Evolutionary conservation across 2,113 vertebrate species (phyloP).

Genomic region (Otus sunia): DNA sequence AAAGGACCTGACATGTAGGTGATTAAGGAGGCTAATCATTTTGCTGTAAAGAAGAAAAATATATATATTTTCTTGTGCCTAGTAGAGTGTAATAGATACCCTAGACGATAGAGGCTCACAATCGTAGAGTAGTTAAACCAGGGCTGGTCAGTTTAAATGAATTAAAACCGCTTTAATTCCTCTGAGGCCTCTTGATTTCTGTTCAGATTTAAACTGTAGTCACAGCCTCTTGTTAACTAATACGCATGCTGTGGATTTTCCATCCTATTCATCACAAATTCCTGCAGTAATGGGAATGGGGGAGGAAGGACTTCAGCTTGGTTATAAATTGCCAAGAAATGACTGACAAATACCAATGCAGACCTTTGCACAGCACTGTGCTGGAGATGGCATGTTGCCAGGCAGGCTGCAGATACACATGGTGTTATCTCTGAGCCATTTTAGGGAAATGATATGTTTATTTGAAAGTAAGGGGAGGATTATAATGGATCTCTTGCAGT

Average conservation of each 20-base stretch:
- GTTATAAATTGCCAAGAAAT: constrained; percentile 46
- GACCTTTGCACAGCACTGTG: not conserved
- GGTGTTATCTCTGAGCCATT: constrained; percentile 17
- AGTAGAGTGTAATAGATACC: constrained; percentile 1
- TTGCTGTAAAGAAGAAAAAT: constrained; percentile 33
- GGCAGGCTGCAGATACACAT: constrained; percentile 1
- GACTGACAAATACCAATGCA: constrained; percentile 52
- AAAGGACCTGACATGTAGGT: not conserved
- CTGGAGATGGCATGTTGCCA: constrained; percentile 15
- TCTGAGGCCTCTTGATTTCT: constrained; percentile 30
- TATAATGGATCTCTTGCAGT: not conserved
- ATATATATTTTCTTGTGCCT: constrained; percentile 15
- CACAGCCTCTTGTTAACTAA: constrained; percentile 51
- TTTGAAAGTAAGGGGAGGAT: not conserved
- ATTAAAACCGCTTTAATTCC: constrained; percentile 50
- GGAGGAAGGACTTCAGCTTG: not conserved
- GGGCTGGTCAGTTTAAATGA: constrained; percentile 44
- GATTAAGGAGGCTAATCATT: not conserved
- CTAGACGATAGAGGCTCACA: constrained; percentile 22
- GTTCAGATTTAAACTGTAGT: constrained; percentile 48
- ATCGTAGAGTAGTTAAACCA: not conserved
- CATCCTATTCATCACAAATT: constrained; percentile 58
- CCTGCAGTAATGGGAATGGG: constrained; percentile 36
- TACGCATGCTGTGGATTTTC: constrained; percentile 48
- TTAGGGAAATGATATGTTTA: not conserved